phyloP scores from a whole-genome alignment of 1,140 invertebrate genomes.

The Drosophila equinoxialis region DNA sequence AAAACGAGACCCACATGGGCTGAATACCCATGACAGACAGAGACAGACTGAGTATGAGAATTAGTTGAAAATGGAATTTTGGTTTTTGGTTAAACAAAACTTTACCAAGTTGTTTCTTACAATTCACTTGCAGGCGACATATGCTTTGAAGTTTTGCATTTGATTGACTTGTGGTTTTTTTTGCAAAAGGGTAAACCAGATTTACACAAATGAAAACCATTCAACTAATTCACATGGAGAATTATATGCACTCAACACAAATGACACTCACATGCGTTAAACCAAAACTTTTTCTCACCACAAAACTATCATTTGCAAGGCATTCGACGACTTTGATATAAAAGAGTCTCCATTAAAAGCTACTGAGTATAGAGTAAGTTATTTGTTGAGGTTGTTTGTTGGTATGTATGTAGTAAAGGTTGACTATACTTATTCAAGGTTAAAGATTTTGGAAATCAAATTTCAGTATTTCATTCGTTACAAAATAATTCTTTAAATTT shows the following conservation, averaged over 20 bases:
- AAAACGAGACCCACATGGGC: slow-evolving; percentile 42
- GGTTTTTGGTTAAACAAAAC: slow-evolving; percentile 26
- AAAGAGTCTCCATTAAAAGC: too few relatives aligned
- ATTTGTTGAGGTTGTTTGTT: too few relatives aligned
- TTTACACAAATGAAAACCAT: not conserved
- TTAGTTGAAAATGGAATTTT: not conserved
- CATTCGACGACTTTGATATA: too few relatives aligned
- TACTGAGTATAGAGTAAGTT: too few relatives aligned
- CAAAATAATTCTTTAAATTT: too few relatives aligned
- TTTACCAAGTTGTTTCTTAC: slow-evolving; percentile 48
- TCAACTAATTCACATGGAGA: slow-evolving; percentile 9
- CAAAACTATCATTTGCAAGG: too few relatives aligned
- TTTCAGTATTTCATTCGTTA: too few relatives aligned
- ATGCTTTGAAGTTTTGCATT: slow-evolving; percentile 71
- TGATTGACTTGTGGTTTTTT: slow-evolving; percentile 64
- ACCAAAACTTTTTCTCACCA: too few relatives aligned
- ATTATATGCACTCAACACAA: not conserved
- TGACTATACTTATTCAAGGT: too few relatives aligned
- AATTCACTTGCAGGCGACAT: slow-evolving; percentile 62
- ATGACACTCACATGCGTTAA: not conserved
- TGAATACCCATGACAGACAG: slow-evolving; percentile 34
- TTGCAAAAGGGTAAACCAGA: slow-evolving; percentile 8
- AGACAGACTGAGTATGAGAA: not conserved
- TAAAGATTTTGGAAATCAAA: too few relatives aligned
- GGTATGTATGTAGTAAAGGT: too few relatives aligned